Evolutionary conservation across 2,113 vertebrate genomes (phyloP), one percentile per base, ranked within the genome.

Genomic region (Spermophilus dauricus): DNA sequence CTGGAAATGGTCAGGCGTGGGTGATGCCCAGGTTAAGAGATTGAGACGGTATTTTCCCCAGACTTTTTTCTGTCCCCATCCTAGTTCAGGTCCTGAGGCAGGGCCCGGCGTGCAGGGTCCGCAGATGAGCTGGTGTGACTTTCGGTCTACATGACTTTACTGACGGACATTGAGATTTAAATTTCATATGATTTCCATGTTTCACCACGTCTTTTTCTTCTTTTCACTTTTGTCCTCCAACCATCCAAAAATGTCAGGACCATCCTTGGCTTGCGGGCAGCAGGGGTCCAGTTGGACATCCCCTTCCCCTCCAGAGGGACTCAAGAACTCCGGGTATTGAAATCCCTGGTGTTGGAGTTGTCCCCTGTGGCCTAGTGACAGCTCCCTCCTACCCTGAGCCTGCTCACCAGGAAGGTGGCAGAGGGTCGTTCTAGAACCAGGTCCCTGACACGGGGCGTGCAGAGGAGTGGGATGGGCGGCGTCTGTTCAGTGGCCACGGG

Each of bases 381-480:
- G 30, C 65, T 88, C 5, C 53, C 76, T 91, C 63, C 51, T 67
- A 34, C 45, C 39, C 70, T 78, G 51, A 89, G 77, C 53, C 53
- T 85, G 37, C 82, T 48, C 63, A 53, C 78, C 34, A 34, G 32
- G 89, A n/a, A 73, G 26, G 65, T 20, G 45, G 78, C 56, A 10
- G 7, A 16, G 11, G 6, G 10, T 39, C 14, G 48, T 34, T 51
- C 34, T 22, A 32, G 70, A 72, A 56, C 4, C 1, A 42, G 63
- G 83, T 20, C 78, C 89, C 24, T 0, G 0, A 14, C 11, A 0
- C 4, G 20, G 28, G 9, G 16, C 3, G 5, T 0, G 18, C 4
- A 7, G 26, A 22, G 51, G 22, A 28, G n/a, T 65, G 42, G 42
- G 42, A 16, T 45, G 34, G 8, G 13, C n/a, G 30, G 83, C 34